phyloP scores from a whole-genome alignment of 2,888 invertebrate genomes.

The Zonitis immaculata region DNA sequence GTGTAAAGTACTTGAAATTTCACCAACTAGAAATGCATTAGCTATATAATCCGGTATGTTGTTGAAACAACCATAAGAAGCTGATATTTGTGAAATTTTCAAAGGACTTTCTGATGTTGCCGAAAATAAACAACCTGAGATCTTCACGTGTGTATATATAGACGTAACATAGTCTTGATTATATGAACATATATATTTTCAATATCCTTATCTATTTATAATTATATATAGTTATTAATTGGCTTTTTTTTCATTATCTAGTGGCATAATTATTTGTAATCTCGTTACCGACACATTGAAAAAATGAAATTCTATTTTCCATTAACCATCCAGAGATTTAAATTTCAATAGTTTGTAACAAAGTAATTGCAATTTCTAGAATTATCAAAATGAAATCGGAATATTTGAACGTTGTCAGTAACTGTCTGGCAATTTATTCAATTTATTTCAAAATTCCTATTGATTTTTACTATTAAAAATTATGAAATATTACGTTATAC shows the following conservation, averaged over 20 bases:
- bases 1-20: constrained; percentile 7
- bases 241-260: too few relatives aligned
- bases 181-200: too few relatives aligned
- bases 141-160: too few relatives aligned
- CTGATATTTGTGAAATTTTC: constrained; percentile 18
- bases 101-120: constrained; percentile 13
- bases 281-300: background rate
- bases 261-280: background rate
- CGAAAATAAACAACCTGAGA: constrained; percentile 27
- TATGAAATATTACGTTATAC: too few relatives aligned
- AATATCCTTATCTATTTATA: too few relatives aligned
- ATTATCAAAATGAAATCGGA: background rate
- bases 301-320: background rate
- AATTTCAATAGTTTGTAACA: background rate
- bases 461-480: too few relatives aligned
- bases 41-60: constrained; percentile 11
- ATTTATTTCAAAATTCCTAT: background rate
- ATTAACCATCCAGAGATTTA: background rate
- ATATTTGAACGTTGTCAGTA: background rate
- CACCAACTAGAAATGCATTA: constrained; percentile 6
- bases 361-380: background rate
- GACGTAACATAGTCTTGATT: too few relatives aligned
- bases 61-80: constrained; percentile 10
- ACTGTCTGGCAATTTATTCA: background rate
- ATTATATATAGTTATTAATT: too few relatives aligned